A percentile compares a stretch with the other conserved stretches of the same genome.
Evolutionary conservation across 2,888 invertebrate species (phyloP).

Genomic region (Serrognathus titanus): DNA sequence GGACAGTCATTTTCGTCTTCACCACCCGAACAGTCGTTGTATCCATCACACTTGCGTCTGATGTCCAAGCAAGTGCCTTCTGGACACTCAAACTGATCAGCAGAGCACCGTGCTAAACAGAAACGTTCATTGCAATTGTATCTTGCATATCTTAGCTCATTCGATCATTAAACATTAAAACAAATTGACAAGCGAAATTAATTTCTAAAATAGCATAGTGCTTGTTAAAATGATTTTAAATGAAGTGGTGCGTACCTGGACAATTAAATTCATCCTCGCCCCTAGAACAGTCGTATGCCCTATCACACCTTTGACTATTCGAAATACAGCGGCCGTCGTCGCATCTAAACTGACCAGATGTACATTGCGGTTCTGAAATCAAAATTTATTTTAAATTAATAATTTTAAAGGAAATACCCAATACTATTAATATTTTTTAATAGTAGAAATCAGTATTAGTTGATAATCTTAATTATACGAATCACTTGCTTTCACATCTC

Average conservation of each 20-base stretch:
- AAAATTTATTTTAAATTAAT: not conserved
- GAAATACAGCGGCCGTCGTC: slow-evolving; percentile 57
- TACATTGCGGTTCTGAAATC: slow-evolving; percentile 17
- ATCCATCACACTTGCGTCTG: slow-evolving; percentile 60
- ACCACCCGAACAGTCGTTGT: slow-evolving; percentile 58
- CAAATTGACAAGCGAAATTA: not conserved
- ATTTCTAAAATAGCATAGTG: not conserved
- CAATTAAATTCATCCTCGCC: slow-evolving; percentile 63
- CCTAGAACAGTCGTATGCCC: slow-evolving; percentile 56
- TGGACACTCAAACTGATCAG: slow-evolving; percentile 54
- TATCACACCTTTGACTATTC: slow-evolving; percentile 57
- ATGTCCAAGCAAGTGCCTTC: slow-evolving; percentile 53
- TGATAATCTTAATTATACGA: too few relatives aligned
- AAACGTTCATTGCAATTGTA: not conserved
- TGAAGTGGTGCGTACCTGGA: slow-evolving; percentile 24
- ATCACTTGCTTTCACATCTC: too few relatives aligned
- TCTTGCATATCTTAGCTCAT: not conserved
- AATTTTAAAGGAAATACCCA: too few relatives aligned
- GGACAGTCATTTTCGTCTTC: slow-evolving; percentile 55
- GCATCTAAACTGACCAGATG: slow-evolving; percentile 51
- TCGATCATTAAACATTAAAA: slow-evolving; percentile 4
- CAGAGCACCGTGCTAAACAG: slow-evolving; percentile 40
- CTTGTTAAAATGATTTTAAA: not conserved
- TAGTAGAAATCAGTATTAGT: too few relatives aligned
- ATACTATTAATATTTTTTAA: too few relatives aligned